Conservation (phyloP, 2,888 invertebrate genomes). For the Argynnis bischoffii region DNA sequence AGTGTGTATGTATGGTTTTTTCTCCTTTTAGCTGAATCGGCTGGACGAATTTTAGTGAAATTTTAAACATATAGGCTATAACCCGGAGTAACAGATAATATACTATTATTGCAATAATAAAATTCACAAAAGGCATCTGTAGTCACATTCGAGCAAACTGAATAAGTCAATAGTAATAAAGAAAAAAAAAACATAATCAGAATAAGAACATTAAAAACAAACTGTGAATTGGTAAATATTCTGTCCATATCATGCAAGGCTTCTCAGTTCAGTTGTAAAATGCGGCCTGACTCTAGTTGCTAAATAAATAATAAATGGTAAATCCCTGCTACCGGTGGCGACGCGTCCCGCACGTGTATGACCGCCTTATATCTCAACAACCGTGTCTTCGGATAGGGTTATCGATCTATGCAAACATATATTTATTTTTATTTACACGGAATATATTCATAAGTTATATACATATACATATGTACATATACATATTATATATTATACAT, state of each 20-base stretch:
- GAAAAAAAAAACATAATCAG: slow-evolving; percentile 2
- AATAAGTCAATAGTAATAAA: no score
- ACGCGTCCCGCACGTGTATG: slow-evolving; percentile 36
- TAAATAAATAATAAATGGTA: slow-evolving; percentile 46
- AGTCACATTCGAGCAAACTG: no score
- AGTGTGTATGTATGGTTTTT: no score
- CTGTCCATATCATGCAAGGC: slow-evolving; percentile 13
- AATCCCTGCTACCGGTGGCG: slow-evolving; percentile 38
- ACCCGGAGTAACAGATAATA: no score
- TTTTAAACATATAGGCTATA: no score
- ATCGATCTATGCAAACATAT: background rate
- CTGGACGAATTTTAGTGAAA: no score
- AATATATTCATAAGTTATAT: background rate
- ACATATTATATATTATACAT: background rate
- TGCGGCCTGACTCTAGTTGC: slow-evolving; percentile 29
- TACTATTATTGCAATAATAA: no score
- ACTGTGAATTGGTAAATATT: slow-evolving; percentile 14
- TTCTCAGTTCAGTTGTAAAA: slow-evolving; percentile 31
- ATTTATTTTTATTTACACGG: background rate
- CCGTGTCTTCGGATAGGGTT: slow-evolving; percentile 30
- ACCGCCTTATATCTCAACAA: slow-evolving; percentile 25
- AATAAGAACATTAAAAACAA: slow-evolving; percentile 3
- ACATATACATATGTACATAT: background rate
- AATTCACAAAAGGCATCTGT: no score
- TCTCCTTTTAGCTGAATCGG: no score